phyloP scores from a whole-genome alignment of 2,797 vertebrate species.

The Crocidura indochinensis region DNA sequence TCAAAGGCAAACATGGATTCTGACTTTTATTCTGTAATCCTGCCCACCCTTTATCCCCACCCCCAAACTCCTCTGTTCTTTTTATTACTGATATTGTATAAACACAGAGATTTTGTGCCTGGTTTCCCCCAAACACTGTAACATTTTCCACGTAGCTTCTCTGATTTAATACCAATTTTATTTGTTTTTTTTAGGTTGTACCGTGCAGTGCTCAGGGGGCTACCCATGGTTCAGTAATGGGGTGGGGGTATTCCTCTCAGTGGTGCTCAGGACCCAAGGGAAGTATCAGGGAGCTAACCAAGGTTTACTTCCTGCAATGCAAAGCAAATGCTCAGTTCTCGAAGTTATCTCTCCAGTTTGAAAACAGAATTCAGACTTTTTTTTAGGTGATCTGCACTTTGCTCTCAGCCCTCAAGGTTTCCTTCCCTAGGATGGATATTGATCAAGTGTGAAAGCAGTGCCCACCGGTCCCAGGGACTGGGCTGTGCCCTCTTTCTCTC shows the following conservation, averaged over 20 bases:
- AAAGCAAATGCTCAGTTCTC: too few species aligned
- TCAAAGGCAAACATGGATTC: slow-evolving; percentile 26
- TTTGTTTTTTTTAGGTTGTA: too few species aligned
- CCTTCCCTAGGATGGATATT: background rate
- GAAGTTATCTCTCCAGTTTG: too few species aligned
- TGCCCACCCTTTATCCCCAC: background rate
- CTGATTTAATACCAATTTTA: slow-evolving; percentile 37
- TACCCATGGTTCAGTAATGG: too few species aligned
- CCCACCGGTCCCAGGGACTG: background rate
- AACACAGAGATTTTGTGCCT: background rate
- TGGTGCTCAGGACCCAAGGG: too few species aligned
- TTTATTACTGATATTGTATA: background rate
- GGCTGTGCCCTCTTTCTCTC: background rate
- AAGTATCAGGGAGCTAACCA: too few species aligned
- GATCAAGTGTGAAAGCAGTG: background rate
- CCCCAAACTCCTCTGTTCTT: background rate
- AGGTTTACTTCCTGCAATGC: too few species aligned
- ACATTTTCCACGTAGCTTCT: slow-evolving; percentile 31
- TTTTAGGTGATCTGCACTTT: background rate
- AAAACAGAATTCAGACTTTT: too few species aligned
- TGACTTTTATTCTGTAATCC: background rate
- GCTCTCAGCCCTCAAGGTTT: background rate
- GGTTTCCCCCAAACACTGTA: slow-evolving; percentile 5
- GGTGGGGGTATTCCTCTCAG: too few species aligned
- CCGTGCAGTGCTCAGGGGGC: too few species aligned